These are phyloP conservation scores for Brachionus sp. DNA, from an alignment of 1,140 invertebrate species.

Conservation along the genomic window DNA sequence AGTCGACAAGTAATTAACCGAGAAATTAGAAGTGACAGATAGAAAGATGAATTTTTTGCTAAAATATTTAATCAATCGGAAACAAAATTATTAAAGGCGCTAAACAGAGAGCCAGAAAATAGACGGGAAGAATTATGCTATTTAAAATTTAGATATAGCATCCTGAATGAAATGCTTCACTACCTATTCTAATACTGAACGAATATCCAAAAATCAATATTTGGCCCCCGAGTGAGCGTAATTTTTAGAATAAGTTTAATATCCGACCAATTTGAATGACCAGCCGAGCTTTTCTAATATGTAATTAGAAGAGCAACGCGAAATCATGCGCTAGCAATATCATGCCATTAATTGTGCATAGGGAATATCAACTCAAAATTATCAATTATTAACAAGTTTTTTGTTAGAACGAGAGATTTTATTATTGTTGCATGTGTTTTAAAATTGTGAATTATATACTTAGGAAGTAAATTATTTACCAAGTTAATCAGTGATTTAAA, in stretches of 20 bases:
- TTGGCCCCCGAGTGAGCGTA: not conserved
- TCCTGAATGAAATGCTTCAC: not conserved
- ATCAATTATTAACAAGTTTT: constrained; percentile 31
- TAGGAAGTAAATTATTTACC: not conserved
- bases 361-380: constrained; percentile 5
- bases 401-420: not conserved
- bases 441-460: constrained; percentile 15
- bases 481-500: constrained; percentile 36
- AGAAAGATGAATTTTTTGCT: not conserved
- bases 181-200: not conserved
- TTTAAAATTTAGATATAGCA: not conserved
- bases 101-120: not conserved
- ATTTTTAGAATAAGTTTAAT: not conserved
- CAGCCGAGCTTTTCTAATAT: constrained; percentile 29
- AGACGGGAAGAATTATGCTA: constrained; percentile 1
- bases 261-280: constrained; percentile 16
- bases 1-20: not conserved
- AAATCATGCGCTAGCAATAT: constrained; percentile 5
- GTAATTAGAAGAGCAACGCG: not conserved
- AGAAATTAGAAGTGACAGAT: not conserved
- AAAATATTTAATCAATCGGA: not conserved
- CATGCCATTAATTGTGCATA: constrained; percentile 18
- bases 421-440: constrained; percentile 11
- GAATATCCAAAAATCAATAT: constrained; percentile 17
- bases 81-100: not conserved